Base-by-base conservation (phyloP, 2,113 vertebrate species). In the Lophius piscatorius region DNA sequence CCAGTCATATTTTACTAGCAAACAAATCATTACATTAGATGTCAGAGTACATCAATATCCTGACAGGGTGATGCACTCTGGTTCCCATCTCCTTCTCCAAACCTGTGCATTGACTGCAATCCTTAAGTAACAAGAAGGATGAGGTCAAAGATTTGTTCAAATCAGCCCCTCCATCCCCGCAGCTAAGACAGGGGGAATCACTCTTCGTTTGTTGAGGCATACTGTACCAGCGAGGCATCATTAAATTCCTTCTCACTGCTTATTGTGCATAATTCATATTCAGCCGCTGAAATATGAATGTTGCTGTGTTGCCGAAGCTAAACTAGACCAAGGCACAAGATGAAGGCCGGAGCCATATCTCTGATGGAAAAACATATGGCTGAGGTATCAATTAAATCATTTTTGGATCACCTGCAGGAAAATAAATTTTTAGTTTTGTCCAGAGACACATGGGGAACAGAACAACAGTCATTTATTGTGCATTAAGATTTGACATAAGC, bases 231-330 rank as follows among this genome's bases (percentile, higher is more conserved):
- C 35, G 76, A 90, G 83, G 82, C 91, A 92, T 95, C 94, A 95
- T 96, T 96, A 95, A 95, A 94, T 92, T 91, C 88, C 80, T 91
- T 91, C 91, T 93, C 88, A 82, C 90, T 90, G 86, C 88, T 89
- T 89, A 87, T 80, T 89, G 92, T 95, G 92, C 94, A 96, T 97
- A 95, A 96, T 97, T 97, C 92, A 96, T 94, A 91, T 81, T 74
- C 80, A 80, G 76, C 77, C 85, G 82, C 87, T 98, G 91, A 95
- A 96, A 95, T 95, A 95, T 95, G 87, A 92, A 96, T 94, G 92
- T 68, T 86, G 87, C 82, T 23, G 83, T 90, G 85, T 88, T 90
- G 89, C 87, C 81, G 83, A 80, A 90, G 80, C 74, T 87, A 80
- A 69, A 76, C 58, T 39, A 78, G 82, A 67, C 71, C 36, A 18